Conservation (phyloP, 2,797 vertebrate genomes). For the Peromyscus aztecus region DNA sequence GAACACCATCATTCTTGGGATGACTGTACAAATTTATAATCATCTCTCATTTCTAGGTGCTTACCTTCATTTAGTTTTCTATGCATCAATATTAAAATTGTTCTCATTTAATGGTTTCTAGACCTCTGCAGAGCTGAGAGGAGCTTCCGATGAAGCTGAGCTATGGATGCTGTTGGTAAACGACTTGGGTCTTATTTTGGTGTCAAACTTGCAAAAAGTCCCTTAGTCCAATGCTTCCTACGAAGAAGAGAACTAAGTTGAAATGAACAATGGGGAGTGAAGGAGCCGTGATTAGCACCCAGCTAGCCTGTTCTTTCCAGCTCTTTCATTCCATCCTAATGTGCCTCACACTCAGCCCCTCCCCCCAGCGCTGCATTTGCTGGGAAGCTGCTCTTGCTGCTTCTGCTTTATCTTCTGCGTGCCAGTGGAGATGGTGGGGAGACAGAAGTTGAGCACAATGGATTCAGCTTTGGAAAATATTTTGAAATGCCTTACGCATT, state of each 20-base stretch:
- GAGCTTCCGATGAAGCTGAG: background rate
- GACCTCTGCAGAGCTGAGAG: background rate
- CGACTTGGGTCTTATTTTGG: slow-evolving; percentile 7
- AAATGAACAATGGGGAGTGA: background rate
- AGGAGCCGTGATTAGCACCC: background rate
- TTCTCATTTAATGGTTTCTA: slow-evolving; percentile 50
- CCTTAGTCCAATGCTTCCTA: background rate
- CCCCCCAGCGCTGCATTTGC: fast-evolving
- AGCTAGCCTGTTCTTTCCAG: background rate
- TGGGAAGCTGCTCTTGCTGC: background rate
- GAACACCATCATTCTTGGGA: slow-evolving; percentile 72
- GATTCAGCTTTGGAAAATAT: slow-evolving; percentile 48
- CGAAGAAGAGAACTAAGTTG: background rate
- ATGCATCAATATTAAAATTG: slow-evolving; percentile 44
- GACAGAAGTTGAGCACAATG: slow-evolving; percentile 16
- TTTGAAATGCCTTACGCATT: slow-evolving; percentile 64
- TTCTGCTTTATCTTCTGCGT: slow-evolving; percentile 17
- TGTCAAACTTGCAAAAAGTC: background rate
- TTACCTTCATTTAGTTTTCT: slow-evolving; percentile 72
- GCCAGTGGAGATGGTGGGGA: background rate
- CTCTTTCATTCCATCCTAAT: background rate
- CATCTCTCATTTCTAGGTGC: slow-evolving; percentile 76
- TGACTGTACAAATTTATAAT: slow-evolving; percentile 73
- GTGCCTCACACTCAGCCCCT: background rate
- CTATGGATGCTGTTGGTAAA: slow-evolving; percentile 1